phyloP scores from a whole-genome alignment of 1,140 invertebrate genomes.

The Venturia canescens region DNA sequence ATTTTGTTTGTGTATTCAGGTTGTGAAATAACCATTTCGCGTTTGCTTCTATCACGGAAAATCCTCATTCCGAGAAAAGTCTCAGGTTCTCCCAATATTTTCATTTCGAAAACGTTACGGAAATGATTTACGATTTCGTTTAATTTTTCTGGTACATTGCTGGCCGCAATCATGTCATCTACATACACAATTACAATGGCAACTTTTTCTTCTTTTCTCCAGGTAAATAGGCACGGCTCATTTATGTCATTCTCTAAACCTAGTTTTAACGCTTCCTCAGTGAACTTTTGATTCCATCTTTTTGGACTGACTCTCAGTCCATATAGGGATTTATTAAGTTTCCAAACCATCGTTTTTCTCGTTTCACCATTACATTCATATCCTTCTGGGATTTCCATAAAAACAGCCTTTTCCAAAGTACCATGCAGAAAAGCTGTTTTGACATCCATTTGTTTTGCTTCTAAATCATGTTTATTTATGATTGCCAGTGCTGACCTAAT shows the following conservation, averaged over 20 bases:
- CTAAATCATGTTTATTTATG: slow-evolving; percentile 58
- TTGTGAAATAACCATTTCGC: slow-evolving; percentile 24
- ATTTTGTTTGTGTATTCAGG: slow-evolving; percentile 33
- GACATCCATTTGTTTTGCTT: slow-evolving; percentile 65
- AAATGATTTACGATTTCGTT: slow-evolving; percentile 42
- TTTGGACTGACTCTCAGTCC: slow-evolving; percentile 56
- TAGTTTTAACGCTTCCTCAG: slow-evolving; percentile 28
- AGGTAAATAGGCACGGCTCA: slow-evolving; percentile 54
- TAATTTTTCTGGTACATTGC: slow-evolving; percentile 32
- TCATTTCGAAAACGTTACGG: slow-evolving; percentile 51
- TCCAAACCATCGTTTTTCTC: slow-evolving; percentile 47
- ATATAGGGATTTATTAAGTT: slow-evolving; percentile 57
- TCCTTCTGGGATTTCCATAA: slow-evolving; percentile 65
- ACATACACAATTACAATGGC: slow-evolving; percentile 42
- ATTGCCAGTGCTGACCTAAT: slow-evolving; percentile 48
- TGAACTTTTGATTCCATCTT: slow-evolving; percentile 54
- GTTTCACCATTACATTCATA: slow-evolving; percentile 32
- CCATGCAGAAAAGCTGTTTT: slow-evolving; percentile 67
- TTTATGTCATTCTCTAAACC: slow-evolving; percentile 49
- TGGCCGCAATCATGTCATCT: slow-evolving; percentile 46
- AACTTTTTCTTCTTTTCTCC: slow-evolving; percentile 37
- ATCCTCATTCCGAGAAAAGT: slow-evolving; percentile 50
- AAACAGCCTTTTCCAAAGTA: slow-evolving; percentile 62
- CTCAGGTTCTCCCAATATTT: slow-evolving; percentile 49
- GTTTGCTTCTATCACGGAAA: slow-evolving; percentile 17